Base-by-base conservation (phyloP, 2,888 invertebrate genomes). In the Aphidoletes aphidimyza region DNA sequence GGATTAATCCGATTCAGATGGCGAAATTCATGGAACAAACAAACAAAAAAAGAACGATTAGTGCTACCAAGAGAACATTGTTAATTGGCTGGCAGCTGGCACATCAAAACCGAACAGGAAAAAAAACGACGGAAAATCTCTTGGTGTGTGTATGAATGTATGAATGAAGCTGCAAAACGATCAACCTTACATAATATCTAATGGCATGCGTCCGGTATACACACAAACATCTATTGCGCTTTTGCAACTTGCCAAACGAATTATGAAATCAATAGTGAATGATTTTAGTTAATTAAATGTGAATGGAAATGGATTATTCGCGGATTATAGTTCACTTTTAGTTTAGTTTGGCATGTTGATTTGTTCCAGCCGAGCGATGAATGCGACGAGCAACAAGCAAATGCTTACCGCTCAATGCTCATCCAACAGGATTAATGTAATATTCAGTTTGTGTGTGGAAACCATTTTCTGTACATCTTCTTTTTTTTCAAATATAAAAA, bases 241-340 rank as follows among this genome's bases (percentile, higher is more conserved):
- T n/a, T n/a, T n/a, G 2, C 54, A 54, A 22, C 22, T 22, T 9
- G 6, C 5, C 22, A 54, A 26, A 54, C 22, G 30, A 69, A 69
- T 69, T 69, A 69, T 69, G 14, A 69, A 69, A 54, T 54, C 54
- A 54, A 69, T 69, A 69, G 11, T 69, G 34, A 69, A 69, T 69
- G 69, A 69, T 69, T 69, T 69, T 69, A 69, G 34, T 69, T 69
- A 69, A 69, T 69, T 69, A 69, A 69, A 69, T 69, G 69, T 69
- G 34, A 69, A 30, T 69, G 26, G 17, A 69, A 69, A 30, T 30
- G 34, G 34, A 30, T 30, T 69, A 69, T 69, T 30, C 6, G 6
- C 14, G 42, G 42, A 42, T 42, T 42, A 42, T 42, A 14, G 42
- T 42, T 42, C n/a, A n/a, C n/a, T n/a, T 42, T 42, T 42, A 42